These are phyloP conservation scores for Himalopsyche japonica DNA, from an alignment of 2,888 invertebrate genomes.

Conservation along the genomic window DNA sequence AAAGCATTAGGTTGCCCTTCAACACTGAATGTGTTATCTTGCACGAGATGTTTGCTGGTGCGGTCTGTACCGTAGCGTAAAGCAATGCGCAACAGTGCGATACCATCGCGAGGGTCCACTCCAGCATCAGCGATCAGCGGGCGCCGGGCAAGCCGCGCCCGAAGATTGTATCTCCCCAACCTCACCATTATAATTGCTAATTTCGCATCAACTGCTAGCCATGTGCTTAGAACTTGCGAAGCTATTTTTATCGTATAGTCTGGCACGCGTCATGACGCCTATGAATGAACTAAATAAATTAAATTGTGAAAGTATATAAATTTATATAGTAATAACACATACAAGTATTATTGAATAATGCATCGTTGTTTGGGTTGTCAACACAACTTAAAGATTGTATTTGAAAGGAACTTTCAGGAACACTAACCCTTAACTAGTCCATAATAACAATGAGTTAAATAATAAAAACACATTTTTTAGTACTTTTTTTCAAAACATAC, in stretches of 20 bases:
- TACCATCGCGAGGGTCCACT: neutral
- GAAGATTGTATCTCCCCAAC: conserved; percentile 19
- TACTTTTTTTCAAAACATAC: too few species aligned
- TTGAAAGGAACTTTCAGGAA: too few species aligned
- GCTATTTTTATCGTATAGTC: neutral
- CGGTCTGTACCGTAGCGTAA: neutral
- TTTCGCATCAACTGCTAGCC: neutral
- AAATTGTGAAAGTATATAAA: too few species aligned
- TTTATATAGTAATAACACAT: too few species aligned
- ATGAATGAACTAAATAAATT: too few species aligned
- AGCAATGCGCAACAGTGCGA: neutral
- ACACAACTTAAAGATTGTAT: too few species aligned
- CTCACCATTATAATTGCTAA: conserved; percentile 28
- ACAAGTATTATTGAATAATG: too few species aligned
- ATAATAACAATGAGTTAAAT: too few species aligned
- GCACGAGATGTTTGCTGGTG: neutral
- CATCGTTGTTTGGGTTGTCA: too few species aligned
- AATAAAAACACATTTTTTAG: too few species aligned
- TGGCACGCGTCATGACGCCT: neutral
- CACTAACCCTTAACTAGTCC: too few species aligned
- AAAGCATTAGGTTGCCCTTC: too few species aligned
- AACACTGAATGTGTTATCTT: neutral
- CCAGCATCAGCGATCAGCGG: neutral
- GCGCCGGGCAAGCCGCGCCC: conserved; percentile 9
- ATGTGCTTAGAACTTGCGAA: neutral